phyloP scores from a whole-genome alignment of 1,140 invertebrate genomes.

The Yoshiicerus persimilis region DNA sequence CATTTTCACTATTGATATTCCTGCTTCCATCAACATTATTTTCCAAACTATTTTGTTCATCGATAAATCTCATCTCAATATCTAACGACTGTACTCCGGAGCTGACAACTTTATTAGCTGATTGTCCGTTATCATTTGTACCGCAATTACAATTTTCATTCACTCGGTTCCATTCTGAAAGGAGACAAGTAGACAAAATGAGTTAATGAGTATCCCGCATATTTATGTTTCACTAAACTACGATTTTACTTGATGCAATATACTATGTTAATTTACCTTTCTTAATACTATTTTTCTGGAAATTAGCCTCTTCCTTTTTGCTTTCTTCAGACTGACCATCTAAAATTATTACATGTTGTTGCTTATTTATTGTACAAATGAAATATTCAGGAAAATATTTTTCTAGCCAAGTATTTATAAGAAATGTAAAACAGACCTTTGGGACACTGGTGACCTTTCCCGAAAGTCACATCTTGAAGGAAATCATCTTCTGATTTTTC shows the following conservation, averaged over 20 bases:
- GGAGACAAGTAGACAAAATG: too few species aligned
- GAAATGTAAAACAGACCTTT: neutral
- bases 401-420: neutral
- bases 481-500: neutral
- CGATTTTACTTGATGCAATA: too few species aligned
- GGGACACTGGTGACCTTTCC: conserved; percentile 1
- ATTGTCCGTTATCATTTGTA: neutral
- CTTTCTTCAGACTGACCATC: neutral
- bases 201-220: too few species aligned
- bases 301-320: neutral
- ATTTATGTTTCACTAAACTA: too few species aligned
- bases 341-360: neutral
- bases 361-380: neutral
- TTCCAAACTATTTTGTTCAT: neutral
- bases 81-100: neutral
- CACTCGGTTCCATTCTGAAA: neutral
- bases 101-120: neutral
- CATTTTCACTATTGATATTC: neutral
- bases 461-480: neutral
- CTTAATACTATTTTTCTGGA: neutral
- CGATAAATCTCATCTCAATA: neutral
- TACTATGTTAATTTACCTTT: neutral
- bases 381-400: neutral
- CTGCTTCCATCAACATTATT: neutral
- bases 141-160: neutral